These are phyloP conservation scores for Tiphia femorata DNA, from an alignment of 2,888 invertebrate species.

Conservation along the genomic window DNA sequence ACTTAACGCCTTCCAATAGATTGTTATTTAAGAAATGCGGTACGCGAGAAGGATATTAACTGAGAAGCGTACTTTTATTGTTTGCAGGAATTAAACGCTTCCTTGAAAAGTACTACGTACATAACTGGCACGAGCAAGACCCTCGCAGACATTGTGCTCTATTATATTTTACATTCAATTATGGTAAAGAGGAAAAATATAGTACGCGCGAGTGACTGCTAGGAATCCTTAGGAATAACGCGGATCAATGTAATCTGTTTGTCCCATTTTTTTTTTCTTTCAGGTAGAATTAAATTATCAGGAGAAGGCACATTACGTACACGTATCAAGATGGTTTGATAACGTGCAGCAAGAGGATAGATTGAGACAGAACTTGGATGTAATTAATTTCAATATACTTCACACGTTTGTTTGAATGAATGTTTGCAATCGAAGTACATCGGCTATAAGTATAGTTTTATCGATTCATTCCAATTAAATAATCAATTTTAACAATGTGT, in stretches of 20 bases:
- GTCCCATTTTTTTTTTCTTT: slow-evolving; percentile 59
- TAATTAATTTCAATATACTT: slow-evolving; percentile 69
- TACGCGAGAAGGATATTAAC: no score
- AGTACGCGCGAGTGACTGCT: slow-evolving; percentile 2
- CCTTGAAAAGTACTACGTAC: slow-evolving; percentile 72
- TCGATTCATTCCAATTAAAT: no score
- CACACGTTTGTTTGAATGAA: slow-evolving; percentile 53
- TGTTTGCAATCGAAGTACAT: not conserved
- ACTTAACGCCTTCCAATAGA: not conserved
- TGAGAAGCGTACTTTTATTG: no score
- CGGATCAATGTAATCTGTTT: slow-evolving; percentile 44
- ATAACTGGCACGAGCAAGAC: slow-evolving; percentile 73
- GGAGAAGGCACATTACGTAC: slow-evolving; percentile 78
- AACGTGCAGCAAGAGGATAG: slow-evolving; percentile 79
- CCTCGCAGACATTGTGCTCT: slow-evolving; percentile 79
- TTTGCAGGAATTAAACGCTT: slow-evolving; percentile 72
- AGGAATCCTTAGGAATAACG: slow-evolving; percentile 36
- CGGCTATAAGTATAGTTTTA: no score
- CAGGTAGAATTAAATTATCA: slow-evolving; percentile 76
- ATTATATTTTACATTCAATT: slow-evolving; percentile 76
- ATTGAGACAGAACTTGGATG: slow-evolving; percentile 71
- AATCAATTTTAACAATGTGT: no score
- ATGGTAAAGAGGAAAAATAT: slow-evolving; percentile 73
- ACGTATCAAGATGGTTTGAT: slow-evolving; percentile 84
- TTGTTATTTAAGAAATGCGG: slow-evolving; percentile 4